Percentiles rank a stretch among this genome's conserved stretches.
Evolutionary conservation across 2,888 invertebrate species (phyloP).

Genomic region (Notodonta dromedarius): DNA sequence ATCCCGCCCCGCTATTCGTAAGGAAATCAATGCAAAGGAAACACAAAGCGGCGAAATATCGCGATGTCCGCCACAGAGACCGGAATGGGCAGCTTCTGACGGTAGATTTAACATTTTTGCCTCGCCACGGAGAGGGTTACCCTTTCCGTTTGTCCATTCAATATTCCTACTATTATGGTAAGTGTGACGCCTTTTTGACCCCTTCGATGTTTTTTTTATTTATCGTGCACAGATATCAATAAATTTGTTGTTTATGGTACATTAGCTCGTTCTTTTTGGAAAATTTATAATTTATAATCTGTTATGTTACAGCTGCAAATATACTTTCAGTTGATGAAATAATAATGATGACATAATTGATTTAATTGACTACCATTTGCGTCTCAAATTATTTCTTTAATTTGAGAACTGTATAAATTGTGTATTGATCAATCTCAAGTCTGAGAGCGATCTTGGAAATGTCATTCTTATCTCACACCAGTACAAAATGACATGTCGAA

Average conservation of each 20-base stretch:
- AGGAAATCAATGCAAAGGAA: slow-evolving; percentile 76
- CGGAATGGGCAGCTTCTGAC: slow-evolving; percentile 66
- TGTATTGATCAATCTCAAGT: too few species aligned
- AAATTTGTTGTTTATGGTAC: slow-evolving; percentile 74
- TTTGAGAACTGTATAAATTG: too few species aligned
- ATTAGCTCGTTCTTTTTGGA: slow-evolving; percentile 62
- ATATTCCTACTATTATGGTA: slow-evolving; percentile 66
- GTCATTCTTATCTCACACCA: too few species aligned
- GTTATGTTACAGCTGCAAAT: background rate
- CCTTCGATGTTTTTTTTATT: slow-evolving; percentile 70
- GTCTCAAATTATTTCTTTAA: too few species aligned
- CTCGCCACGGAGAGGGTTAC: slow-evolving; percentile 38
- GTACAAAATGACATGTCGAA: too few species aligned
- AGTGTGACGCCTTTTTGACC: slow-evolving; percentile 68
- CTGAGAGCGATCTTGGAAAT: too few species aligned
- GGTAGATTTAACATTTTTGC: slow-evolving; percentile 70
- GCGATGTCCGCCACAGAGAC: slow-evolving; percentile 74
- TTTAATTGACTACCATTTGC: too few species aligned
- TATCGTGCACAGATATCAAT: slow-evolving; percentile 64
- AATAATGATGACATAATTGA: too few species aligned
- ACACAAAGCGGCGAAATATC: slow-evolving; percentile 76
- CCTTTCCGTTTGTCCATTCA: slow-evolving; percentile 69
- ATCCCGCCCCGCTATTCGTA: slow-evolving; percentile 61
- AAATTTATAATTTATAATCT: slow-evolving; percentile 17
- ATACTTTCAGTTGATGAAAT: too few species aligned